A percentile compares a stretch with the other conserved stretches of the same genome.
phyloP scores from a whole-genome alignment of 1,140 invertebrate genomes.

The Charaxes varanes region DNA sequence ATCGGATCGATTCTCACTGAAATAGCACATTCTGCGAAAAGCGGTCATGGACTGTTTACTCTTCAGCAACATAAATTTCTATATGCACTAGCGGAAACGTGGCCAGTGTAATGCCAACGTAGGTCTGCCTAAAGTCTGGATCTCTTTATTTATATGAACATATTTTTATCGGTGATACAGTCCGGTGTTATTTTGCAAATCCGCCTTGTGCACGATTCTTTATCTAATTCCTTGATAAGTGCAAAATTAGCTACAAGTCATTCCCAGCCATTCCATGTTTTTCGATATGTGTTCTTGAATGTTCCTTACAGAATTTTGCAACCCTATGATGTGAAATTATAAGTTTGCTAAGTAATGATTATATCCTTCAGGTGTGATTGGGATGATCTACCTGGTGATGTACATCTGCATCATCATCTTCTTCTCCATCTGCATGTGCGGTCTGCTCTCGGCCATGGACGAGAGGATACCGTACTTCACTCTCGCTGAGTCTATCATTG shows the following conservation, averaged over 20 bases:
- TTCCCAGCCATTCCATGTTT: too few relatives aligned
- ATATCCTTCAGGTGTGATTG: conserved; percentile 45
- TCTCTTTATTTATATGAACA: background rate
- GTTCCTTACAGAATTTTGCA: background rate
- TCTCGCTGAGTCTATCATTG: conserved; percentile 86
- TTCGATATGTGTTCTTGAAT: too few relatives aligned
- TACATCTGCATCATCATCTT: conserved; percentile 75
- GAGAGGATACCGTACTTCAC: conserved; percentile 84
- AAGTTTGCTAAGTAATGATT: background rate
- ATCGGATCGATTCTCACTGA: conserved; percentile 18
- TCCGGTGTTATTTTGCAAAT: too few relatives aligned
- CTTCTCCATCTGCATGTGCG: conserved; percentile 90
- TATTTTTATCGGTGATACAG: background rate
- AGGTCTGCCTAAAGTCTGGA: background rate
- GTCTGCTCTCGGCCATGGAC: conserved; percentile 85
- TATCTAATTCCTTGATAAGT: too few relatives aligned
- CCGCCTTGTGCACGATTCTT: too few relatives aligned
- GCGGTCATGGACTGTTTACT: conserved; percentile 26
- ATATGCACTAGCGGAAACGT: conserved; percentile 14
- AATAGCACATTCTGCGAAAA: conserved; percentile 20
- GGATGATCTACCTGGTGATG: conserved; percentile 65
- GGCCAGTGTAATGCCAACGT: background rate
- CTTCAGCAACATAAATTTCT: conserved; percentile 10
- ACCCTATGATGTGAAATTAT: background rate
- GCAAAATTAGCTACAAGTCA: too few relatives aligned